Conservation (phyloP, 2,113 vertebrate genomes). For the Sinosuthora webbiana region DNA sequence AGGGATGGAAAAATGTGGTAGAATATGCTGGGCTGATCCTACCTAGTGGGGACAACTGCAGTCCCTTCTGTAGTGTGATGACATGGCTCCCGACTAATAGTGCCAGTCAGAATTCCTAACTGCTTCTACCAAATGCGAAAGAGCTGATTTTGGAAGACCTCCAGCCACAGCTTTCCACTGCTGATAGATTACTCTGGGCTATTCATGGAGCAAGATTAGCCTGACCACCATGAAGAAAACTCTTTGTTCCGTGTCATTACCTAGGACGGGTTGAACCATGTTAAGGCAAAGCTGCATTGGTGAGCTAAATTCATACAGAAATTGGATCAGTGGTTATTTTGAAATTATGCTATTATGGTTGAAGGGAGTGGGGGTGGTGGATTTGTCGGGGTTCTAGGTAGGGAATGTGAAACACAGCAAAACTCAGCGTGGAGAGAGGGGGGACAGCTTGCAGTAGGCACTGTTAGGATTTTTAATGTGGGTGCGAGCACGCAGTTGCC, state of each 20-base stretch:
- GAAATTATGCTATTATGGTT: constrained; percentile 6
- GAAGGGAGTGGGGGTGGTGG: not conserved
- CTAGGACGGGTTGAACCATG: constrained; percentile 62
- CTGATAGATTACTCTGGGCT: constrained; percentile 74
- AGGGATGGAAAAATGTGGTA: not conserved
- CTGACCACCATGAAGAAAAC: constrained; percentile 65
- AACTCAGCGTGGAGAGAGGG: rapidly evolving
- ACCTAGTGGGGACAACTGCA: constrained; percentile 3
- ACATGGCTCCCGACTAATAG: constrained; percentile 63
- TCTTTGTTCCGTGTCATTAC: constrained; percentile 71
- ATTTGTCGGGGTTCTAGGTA: constrained; percentile 59
- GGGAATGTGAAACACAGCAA: not conserved
- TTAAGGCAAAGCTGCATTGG: constrained; percentile 48
- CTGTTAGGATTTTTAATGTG: constrained; percentile 10
- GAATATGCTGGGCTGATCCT: constrained; percentile 39
- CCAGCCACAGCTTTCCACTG: constrained; percentile 72
- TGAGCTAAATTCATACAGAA: constrained; percentile 47
- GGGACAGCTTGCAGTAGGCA: constrained; percentile 8
- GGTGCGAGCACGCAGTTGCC: not conserved
- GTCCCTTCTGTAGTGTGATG: not conserved
- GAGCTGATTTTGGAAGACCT: constrained; percentile 73
- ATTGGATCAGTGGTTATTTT: constrained; percentile 50
- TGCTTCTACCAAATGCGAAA: constrained; percentile 69
- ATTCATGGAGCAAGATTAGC: constrained; percentile 73
- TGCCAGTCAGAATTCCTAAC: constrained; percentile 77